Base-by-base conservation (phyloP, 92 coral and sea anemone species). In the Zoanthus sansibaricus region DNA sequence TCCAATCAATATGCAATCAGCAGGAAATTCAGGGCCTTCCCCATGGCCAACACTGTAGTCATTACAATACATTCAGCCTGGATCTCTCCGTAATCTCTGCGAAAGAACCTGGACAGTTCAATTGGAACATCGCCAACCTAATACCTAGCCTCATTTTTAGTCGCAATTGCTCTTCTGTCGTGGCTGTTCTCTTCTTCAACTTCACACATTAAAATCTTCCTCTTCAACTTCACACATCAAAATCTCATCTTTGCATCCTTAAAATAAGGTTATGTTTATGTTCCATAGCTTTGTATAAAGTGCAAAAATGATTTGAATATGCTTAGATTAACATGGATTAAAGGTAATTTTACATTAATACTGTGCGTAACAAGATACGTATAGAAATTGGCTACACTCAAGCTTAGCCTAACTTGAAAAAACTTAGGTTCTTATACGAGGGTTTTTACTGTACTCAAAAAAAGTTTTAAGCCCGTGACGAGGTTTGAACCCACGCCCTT, bases 61-160 rank as follows among this genome's bases (percentile, higher is more conserved):
- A 66, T 52, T 76, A 17, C 89, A 76, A 86, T 86, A 48, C 89
- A 86, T 30, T 86, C 89, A 15, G 84, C 89, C 37, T 86, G 76
- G 75, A 56, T 56, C 64, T 75, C n/a, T 30, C 84, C 89, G 64
- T 62, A 67, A 20, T 86, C 47, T 74, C 54, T 25, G 37, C 76
- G 61, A 77, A 55, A 86, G 7, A 86, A 25, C 84, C 33, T 77
- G 62, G 83, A 75, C 1, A 86, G 12, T 37, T 58, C 83, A 13
- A 74, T 75, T 21, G 89, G 89, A 4, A 86, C 83, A 47, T 76
- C 76, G 37, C 83, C 89, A 37, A 86, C 89, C 52, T 59, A 18
- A 21, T 76, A 11, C 72, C 12, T 84, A 2, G 75, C 89, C 54
- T 75, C 33, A 62, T 76, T 86, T 6, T 76, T 86, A 1, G 76